phyloP scores from a whole-genome alignment of 2,888 invertebrate genomes.

The Dioctria rufipes region DNA sequence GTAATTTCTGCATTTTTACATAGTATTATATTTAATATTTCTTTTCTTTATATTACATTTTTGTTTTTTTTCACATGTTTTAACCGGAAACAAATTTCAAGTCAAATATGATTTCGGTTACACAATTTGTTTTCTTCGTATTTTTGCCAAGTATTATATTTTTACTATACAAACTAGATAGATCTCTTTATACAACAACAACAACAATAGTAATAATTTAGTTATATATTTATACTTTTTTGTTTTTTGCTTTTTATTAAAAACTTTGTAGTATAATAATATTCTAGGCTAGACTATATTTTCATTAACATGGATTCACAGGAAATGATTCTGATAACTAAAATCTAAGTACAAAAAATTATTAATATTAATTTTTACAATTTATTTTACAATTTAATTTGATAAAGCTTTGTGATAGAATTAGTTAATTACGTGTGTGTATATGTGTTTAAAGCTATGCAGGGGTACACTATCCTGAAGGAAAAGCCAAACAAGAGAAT shows the following conservation, averaged over 20 bases:
- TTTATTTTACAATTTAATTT: slow-evolving; percentile 23
- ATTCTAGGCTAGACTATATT: not conserved
- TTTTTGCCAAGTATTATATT: slow-evolving; percentile 38
- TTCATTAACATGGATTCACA: slow-evolving; percentile 20
- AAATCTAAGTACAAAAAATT: slow-evolving; percentile 41
- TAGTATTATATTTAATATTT: not conserved
- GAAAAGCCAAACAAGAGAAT: no score
- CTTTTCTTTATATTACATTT: slow-evolving; percentile 1
- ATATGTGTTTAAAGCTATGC: no score
- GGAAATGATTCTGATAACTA: slow-evolving; percentile 19
- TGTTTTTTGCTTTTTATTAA: slow-evolving; percentile 3
- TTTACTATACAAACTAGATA: slow-evolving; percentile 38
- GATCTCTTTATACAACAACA: slow-evolving; percentile 49
- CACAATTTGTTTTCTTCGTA: not conserved
- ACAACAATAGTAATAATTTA: slow-evolving; percentile 41
- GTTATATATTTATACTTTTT: slow-evolving; percentile 19
- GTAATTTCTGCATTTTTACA: slow-evolving; percentile 5
- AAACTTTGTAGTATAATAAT: no score
- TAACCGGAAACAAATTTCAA: not conserved
- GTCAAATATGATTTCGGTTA: not conserved
- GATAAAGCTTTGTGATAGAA: slow-evolving; percentile 41
- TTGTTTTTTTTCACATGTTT: not conserved
- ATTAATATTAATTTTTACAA: slow-evolving; percentile 12
- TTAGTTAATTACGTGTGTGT: not conserved
- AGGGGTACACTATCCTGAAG: no score